Evolutionary conservation across 2,113 vertebrate species (phyloP), one percentile per base, ranked within the genome.

Genomic region (Pygoscelis antarcticus): DNA sequence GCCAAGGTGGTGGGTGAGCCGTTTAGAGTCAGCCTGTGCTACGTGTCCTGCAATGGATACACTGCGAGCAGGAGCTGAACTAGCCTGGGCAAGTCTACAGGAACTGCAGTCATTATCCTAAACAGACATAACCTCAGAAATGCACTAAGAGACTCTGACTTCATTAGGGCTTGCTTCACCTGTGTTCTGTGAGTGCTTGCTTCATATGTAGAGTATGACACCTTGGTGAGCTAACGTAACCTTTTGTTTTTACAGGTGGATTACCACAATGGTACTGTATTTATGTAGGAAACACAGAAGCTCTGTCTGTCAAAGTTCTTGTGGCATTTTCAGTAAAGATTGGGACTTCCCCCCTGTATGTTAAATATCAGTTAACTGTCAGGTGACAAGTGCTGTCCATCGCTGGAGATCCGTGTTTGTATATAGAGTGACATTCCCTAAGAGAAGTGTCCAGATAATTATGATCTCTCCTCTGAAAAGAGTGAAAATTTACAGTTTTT

Each of bases 31-130:
- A 42, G 38, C 17, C n/a, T 27, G 69, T 49, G 93, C 69, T 95
- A 40, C 6, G 20, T 78, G 93, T 52, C 89, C 95, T 58, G 72
- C 11, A 2, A 7, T 42, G 92, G 87, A 42, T 69, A 8, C 4
- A 0, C 42, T 6, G 47, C 1, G 27, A 34, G 82, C 75, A 27
- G 85, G 51, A 76, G 82, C 75, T 27, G 79, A 23, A 44, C 49
- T 47, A 83, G 96, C 77, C 94, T 4, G 12, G 95, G 89, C 94
- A 93, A 61, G 90, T 23, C n/a, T 57, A 7, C 54, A 75, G 92
- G 94, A 79, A 70, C 93, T 72, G 91, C 87, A 65, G 58, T 74
- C 74, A 22, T 87, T 29, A 84, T 57, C 84, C 93, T 11, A 10
- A 30, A 2, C 52, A 61, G 85, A 32, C 69, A 3, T 46, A 60